Conservation (phyloP, 1,140 invertebrate genomes). For the Drosophila simulans region DNA sequence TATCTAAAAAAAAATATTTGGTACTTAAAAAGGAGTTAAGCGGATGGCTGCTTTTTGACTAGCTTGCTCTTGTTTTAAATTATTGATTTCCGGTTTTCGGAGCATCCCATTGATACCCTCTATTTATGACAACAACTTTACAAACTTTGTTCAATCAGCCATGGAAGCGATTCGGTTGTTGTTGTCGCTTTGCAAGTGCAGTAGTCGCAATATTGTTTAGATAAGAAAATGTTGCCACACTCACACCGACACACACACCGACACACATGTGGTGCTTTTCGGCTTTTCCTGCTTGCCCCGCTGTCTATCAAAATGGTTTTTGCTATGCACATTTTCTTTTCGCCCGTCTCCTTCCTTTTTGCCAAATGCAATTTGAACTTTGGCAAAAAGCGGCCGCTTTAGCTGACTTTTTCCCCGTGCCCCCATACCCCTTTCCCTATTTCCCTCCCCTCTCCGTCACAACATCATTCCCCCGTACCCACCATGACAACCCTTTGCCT, state of each 20-base stretch:
- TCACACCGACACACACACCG: conserved; percentile 28
- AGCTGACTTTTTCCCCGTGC: conserved; percentile 10
- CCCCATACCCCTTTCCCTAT: not conserved
- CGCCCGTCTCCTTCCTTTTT: conserved; percentile 30
- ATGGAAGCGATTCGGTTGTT: conserved; percentile 55
- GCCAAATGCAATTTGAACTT: conserved; percentile 74
- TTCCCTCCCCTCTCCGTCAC: not conserved
- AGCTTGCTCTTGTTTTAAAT: not conserved
- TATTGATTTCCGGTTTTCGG: not conserved
- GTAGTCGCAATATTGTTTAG: conserved; percentile 72
- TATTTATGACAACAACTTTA: conserved; percentile 41
- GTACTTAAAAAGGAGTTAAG: too few species aligned
- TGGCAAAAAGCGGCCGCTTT: conserved; percentile 48
- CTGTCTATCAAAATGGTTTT: conserved; percentile 69
- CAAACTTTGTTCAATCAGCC: conserved; percentile 80
- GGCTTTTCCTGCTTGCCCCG: not conserved
- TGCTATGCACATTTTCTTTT: conserved; percentile 54
- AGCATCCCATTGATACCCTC: conserved; percentile 20
- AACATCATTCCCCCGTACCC: conserved; percentile 4
- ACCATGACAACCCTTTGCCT: not conserved
- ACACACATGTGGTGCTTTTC: conserved; percentile 29
- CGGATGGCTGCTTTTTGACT: too few species aligned
- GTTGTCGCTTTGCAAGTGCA: conserved; percentile 47
- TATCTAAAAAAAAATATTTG: too few species aligned
- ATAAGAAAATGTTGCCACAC: conserved; percentile 73